These are phyloP conservation scores for Pipa parva DNA, from an alignment of 2,113 vertebrate species.

Conservation along the genomic window DNA sequence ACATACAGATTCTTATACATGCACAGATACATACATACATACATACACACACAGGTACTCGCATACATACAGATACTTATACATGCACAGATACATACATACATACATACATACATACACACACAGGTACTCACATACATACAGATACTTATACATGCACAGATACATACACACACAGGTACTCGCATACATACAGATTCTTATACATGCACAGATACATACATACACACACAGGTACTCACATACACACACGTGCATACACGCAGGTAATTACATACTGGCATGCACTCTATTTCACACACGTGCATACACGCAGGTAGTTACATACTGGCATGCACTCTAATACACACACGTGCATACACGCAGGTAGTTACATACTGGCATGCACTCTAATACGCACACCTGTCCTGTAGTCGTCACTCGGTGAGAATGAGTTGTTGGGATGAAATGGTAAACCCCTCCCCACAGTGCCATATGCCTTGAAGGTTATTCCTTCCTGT, in stretches of 20 bases:
- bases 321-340: too few species aligned
- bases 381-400: not conserved
- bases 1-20: too few species aligned
- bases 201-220: not conserved
- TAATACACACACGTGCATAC: too few species aligned
- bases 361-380: too few species aligned
- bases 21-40: not conserved
- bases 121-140: not conserved
- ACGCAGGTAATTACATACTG: too few species aligned
- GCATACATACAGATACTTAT: not conserved
- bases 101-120: not conserved
- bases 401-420: not conserved
- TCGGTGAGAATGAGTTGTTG: constrained; percentile 6
- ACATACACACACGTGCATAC: too few species aligned
- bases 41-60: not conserved
- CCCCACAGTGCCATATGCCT: constrained; percentile 3
- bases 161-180: not conserved
- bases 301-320: too few species aligned
- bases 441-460: constrained; percentile 13
- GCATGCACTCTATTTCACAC: too few species aligned
- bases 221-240: too few species aligned
- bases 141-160: not conserved
- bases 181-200: not conserved
- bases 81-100: not conserved
- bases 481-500: constrained; percentile 5